These are phyloP conservation scores for Psittacula echo DNA, from an alignment of 2,797 vertebrate genomes.

Conservation along the genomic window DNA sequence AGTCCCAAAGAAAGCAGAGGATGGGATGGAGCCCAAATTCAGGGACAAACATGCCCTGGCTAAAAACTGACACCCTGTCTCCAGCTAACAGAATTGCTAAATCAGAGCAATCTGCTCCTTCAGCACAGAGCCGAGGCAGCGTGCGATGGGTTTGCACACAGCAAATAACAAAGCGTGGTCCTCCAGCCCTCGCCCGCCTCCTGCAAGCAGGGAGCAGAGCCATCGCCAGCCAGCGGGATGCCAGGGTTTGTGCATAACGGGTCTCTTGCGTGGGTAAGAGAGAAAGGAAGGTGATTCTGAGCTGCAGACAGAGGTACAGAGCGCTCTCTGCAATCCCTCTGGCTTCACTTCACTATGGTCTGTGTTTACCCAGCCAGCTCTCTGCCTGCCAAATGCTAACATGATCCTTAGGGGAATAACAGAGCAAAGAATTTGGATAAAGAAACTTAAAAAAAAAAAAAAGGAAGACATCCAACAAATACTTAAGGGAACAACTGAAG, in stretches of 20 bases:
- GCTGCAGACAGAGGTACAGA: neutral
- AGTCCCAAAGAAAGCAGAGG: neutral
- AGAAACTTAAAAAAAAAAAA: neutral
- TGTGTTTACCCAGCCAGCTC: slow-evolving; percentile 13
- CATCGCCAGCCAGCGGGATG: neutral
- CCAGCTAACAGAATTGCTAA: neutral
- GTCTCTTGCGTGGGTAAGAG: neutral
- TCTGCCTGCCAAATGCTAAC: slow-evolving; percentile 44
- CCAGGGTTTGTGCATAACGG: neutral
- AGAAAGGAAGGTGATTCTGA: neutral
- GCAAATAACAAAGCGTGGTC: fast-evolving
- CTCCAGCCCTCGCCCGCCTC: neutral
- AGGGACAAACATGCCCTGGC: neutral
- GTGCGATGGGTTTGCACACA: neutral
- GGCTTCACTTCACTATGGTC: slow-evolving; percentile 11
- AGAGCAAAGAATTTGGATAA: neutral
- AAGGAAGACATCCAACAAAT: slow-evolving; percentile 9
- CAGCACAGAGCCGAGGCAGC: fast-evolving
- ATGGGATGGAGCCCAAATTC: fast-evolving
- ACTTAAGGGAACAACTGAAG: neutral
- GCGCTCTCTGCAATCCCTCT: neutral
- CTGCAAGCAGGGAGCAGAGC: neutral
- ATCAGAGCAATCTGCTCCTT: neutral
- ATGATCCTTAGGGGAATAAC: neutral
- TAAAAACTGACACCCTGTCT: neutral